A percentile compares a stretch with the other conserved stretches of the same genome.
These are phyloP conservation scores for Drosophila rubida DNA, from an alignment of 2,888 invertebrate species.

Conservation along the genomic window DNA sequence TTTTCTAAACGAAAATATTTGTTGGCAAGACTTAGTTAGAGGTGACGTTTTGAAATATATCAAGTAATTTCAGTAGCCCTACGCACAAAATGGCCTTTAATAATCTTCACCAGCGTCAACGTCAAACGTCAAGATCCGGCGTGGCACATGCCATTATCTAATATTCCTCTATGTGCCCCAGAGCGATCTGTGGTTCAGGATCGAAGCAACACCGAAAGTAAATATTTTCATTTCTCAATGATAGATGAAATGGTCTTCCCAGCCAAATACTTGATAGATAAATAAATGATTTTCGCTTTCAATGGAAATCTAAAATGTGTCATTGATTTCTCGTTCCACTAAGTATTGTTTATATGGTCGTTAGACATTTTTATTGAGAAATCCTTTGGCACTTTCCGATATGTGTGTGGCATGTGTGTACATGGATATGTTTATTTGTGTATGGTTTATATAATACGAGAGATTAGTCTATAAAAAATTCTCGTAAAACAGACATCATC, in stretches of 20 bases:
- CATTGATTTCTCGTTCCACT: slow-evolving; percentile 16
- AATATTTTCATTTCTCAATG: slow-evolving; percentile 11
- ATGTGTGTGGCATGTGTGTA: not conserved
- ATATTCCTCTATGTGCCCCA: slow-evolving; percentile 18
- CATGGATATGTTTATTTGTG: not conserved
- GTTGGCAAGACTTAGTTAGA: slow-evolving; percentile 66
- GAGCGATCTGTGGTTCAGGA: slow-evolving; percentile 31
- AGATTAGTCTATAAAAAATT: slow-evolving; percentile 35
- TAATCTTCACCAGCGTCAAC: slow-evolving; percentile 14
- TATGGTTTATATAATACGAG: slow-evolving; percentile 35
- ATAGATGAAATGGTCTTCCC: slow-evolving; percentile 11
- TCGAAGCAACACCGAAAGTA: slow-evolving; percentile 12
- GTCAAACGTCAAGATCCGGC: slow-evolving; percentile 36
- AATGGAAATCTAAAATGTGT: slow-evolving; percentile 11
- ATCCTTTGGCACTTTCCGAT: slow-evolving; percentile 41
- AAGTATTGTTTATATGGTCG: slow-evolving; percentile 1
- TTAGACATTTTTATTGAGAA: slow-evolving; percentile 37
- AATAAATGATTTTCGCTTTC: not conserved
- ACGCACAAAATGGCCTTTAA: slow-evolving; percentile 54
- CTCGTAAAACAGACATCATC: slow-evolving; percentile 49
- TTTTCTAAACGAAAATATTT: slow-evolving; percentile 53
- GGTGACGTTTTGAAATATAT: slow-evolving; percentile 65
- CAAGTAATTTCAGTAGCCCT: slow-evolving; percentile 65
- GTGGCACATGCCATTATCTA: slow-evolving; percentile 39
- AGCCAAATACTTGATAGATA: slow-evolving; percentile 8